Conservation (phyloP, 2,888 invertebrate species). For the Zeuzera pyrina region DNA sequence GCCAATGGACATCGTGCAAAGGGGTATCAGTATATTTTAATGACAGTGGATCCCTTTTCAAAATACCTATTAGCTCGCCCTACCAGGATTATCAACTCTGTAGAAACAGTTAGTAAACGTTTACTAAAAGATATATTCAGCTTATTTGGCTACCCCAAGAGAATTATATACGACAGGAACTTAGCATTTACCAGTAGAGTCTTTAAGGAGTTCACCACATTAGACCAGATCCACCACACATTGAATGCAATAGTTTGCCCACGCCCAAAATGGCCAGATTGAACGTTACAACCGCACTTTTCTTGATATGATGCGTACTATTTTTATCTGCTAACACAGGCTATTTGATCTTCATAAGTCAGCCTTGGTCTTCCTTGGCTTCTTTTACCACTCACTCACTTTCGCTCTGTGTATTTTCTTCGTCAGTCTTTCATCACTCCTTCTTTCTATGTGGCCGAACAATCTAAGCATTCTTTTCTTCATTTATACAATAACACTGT, state of each 20-base stretch:
- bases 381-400: too few relatives aligned
- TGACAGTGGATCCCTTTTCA: constrained; percentile 6
- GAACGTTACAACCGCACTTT: too few relatives aligned
- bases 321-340: too few relatives aligned
- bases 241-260: constrained; percentile 5
- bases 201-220: not conserved
- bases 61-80: constrained; percentile 2
- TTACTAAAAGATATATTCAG: not conserved
- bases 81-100: not conserved
- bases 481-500: too few relatives aligned
- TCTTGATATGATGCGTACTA: too few relatives aligned
- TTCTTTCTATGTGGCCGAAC: too few relatives aligned
- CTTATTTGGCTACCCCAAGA: constrained; percentile 3
- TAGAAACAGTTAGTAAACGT: not conserved
- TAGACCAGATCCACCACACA: constrained; percentile 2
- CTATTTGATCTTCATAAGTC: too few relatives aligned
- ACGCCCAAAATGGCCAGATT: constrained; percentile 7
- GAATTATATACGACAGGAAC: constrained; percentile 2
- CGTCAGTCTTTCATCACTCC: too few relatives aligned
- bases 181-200: constrained; percentile 1
- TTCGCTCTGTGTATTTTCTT: too few relatives aligned
- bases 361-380: too few relatives aligned
- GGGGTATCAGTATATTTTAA: not conserved
- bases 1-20: not conserved
- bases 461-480: too few relatives aligned